Evolutionary conservation across 2,888 invertebrate species (phyloP).

Genomic region (Anthoptus insignis): DNA sequence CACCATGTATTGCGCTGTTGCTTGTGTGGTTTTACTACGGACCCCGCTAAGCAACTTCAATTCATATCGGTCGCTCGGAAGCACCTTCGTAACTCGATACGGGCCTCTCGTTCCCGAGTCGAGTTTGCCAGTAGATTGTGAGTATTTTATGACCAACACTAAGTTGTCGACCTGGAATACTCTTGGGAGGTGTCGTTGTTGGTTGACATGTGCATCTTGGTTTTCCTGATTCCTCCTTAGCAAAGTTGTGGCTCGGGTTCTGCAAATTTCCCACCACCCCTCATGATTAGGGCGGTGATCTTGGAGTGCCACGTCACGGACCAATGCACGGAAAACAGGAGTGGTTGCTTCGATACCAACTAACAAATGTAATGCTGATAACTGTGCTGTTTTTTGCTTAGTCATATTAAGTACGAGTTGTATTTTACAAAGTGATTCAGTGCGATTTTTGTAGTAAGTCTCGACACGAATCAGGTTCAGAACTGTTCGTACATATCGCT

Average conservation of each 20-base stretch:
- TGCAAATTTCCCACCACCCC: conserved; percentile 26
- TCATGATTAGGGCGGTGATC: conserved; percentile 31
- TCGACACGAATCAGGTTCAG: conserved; percentile 41
- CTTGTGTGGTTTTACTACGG: conserved; percentile 44
- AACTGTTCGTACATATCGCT: conserved; percentile 36
- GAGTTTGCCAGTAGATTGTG: conserved; percentile 45
- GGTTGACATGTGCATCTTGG: conserved; percentile 36
- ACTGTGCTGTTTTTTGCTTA: conserved; percentile 33
- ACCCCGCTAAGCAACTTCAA: conserved; percentile 37
- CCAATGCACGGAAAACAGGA: conserved; percentile 34
- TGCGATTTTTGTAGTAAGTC: conserved; percentile 8
- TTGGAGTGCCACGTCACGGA: conserved; percentile 31
- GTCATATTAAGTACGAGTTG: conserved; percentile 39
- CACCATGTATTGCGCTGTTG: conserved; percentile 46
- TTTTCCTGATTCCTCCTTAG: conserved; percentile 8
- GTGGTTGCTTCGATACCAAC: conserved; percentile 35
- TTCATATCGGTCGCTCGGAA: conserved; percentile 38
- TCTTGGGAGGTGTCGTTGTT: conserved; percentile 13
- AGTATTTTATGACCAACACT: conserved; percentile 46
- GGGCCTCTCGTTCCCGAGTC: conserved; percentile 47
- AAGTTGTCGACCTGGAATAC: conserved; percentile 26
- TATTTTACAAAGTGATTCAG: conserved; percentile 17
- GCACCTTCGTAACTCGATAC: conserved; percentile 23
- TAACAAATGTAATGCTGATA: conserved; percentile 33
- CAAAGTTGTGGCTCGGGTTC: conserved; percentile 2